Evolutionary conservation across 2,888 invertebrate species (phyloP), one percentile per base, ranked within the genome.

Genomic region (Lottia gigantea): DNA sequence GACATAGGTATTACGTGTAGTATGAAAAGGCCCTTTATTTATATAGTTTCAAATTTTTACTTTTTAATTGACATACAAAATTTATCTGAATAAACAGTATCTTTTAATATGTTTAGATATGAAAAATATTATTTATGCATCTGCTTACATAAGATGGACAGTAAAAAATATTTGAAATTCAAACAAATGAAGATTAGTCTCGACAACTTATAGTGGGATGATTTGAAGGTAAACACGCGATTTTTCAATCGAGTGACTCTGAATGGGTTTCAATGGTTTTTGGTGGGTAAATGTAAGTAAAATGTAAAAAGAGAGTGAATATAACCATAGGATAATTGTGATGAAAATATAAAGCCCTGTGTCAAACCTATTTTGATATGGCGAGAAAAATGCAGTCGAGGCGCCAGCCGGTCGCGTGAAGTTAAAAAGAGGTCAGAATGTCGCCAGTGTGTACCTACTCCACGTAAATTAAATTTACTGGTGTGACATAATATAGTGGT

Each of bases 241-340:
- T 25, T 67, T 67, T 55, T 55, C 67, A 67, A 55, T 49, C 55
- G 67, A 61, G 40, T 67, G 55, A 45, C 31, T 67, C 61, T 47
- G 26, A 55, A 40, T 40, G 19, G 66, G 40, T 61, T 40, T 67
- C 61, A 45, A 26, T 67, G 31, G 19, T 7, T 16, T n/a, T n/a
- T 55, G 23, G 16, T n/a, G 40, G 25, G 12, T 40, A 14, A 49
- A 25, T 61, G 67, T 55, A 55, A 49, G 55, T 46, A 49, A 55
- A 55, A 66, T 25, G 49, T 26, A 16, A 47, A 55, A 31, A 55
- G 25, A 47, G 15, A 61, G 55, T 23, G 55, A 55, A 55, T 55
- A 23, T 23, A 55, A 55, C 23, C 19, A 55, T 19, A 55, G 55
- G 55, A 55, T 55, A 55, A 55, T 55, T 55, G 55, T 23, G 55